Base-by-base conservation (phyloP, 2,888 invertebrate genomes). In the Netelia inedita region DNA sequence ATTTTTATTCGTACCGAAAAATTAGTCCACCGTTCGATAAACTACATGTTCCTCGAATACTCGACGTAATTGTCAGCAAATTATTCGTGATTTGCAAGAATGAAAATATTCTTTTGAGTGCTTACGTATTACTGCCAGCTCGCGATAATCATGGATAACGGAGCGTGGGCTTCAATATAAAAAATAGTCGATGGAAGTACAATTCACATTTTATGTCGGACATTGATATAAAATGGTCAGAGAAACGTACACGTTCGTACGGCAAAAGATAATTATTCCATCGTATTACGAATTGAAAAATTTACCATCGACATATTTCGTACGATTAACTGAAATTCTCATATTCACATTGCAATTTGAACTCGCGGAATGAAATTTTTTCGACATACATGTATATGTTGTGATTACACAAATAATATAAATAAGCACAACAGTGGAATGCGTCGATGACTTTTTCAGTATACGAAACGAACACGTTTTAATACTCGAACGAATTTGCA, bases 261-360 rank as follows among this genome's bases (percentile, higher is more conserved):
- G 35, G 46, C 23, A 28, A 73, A 73, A 46, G 43, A 14, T n/a
- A 73, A 59, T 59, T 61, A 46, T 66, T 23, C 46, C 23, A 63
- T 21, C 65, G 41, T 63, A 65, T 50, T 16, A 23, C 5, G 8
- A 9, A 65, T 46, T 55, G 55, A 8, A 23, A 61, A n/a, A 28
- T 61, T 28, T 61, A 46, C 28, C 35, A 28, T 11, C 3, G 61
- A 28, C n/a, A 61, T 46, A 14, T 46, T 46, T 46, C 46, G 14
- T 46, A 1, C 14, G 14, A 1, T 46, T 14, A 46, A 46, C 14
- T 46, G 0, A 10, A 14, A 46, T 46, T 2, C 0, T 46, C 1
- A 46, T 3, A 14, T 46, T 46, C 14, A 8, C 46, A 46, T 46
- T 2, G 10, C 46, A 46, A 46, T 46, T 14, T 10, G 3, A 46